Evolutionary conservation across 2,797 vertebrate species (phyloP), one percentile per base, ranked within the genome.

Genomic region (Calcarius lapponicus): DNA sequence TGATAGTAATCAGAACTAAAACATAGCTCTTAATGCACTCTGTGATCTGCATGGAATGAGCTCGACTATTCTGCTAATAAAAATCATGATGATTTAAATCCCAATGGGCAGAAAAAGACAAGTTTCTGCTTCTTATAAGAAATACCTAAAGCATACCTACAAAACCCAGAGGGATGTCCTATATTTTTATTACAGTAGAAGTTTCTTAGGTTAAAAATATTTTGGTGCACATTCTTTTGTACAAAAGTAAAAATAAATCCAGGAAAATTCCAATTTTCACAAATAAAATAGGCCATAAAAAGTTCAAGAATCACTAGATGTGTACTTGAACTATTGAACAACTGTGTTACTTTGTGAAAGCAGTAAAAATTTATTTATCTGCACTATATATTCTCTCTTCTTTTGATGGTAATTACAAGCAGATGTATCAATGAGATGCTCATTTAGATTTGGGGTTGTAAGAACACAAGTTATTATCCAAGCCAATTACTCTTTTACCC

Each of bases 401-500:
- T 97, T 97, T 97, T 96, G 95, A 92, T 96, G 97, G 92, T 97
- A 97, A 98, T 98, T 98, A 98, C 92, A 97, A 97, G 93, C 95
- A 97, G 95, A 98, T 96, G 95, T 97, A 97, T 98, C 97, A 97
- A 97, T 94, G 94, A 97, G 97, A 97, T 86, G 95, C 96, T 98
- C 97, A 97, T 98, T 98, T 97, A 98, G 97, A 97, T 96, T 96
- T 96, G 78, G 93, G 95, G 92, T 97, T 97, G 95, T 97, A 97
- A 97, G 95, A 97, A 97, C 95, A 95, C 88, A 98, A 98, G 97
- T 98, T 98, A 98, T 98, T 98, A 98, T 97, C 97, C 95, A 93
- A 97, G 96, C 96, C 97, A 98, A 98, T 97, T 98, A 97, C 97
- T 97, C 96, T 96, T 96, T 97, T 98, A 97, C 96, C 97, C 97